Evolutionary conservation across 1,140 invertebrate species (phyloP).

Genomic region (Drosophila kanapiae): DNA sequence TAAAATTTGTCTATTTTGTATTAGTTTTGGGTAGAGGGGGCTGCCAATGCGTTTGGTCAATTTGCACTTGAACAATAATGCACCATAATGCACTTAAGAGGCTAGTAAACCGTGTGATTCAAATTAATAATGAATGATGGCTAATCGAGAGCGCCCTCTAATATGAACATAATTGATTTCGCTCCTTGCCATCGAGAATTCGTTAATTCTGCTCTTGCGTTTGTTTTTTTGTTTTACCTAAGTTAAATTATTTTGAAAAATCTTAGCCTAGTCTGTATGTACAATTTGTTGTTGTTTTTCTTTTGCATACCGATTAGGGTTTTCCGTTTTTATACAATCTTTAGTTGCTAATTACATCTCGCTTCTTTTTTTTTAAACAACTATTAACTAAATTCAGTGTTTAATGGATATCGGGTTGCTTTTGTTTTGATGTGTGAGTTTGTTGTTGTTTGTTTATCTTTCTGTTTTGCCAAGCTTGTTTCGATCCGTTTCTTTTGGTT

Average conservation of each 20-base stretch:
- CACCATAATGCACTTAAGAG: constrained; percentile 20
- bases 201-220: constrained; percentile 67
- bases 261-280: constrained; percentile 49
- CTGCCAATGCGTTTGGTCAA: constrained; percentile 25
- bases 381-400: constrained; percentile 71
- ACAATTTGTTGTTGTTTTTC: constrained; percentile 33
- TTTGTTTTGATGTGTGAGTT: constrained; percentile 24
- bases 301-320: constrained; percentile 15
- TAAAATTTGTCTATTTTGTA: constrained; percentile 70
- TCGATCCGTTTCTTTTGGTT: constrained; percentile 47
- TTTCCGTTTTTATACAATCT: constrained; percentile 30
- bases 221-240: constrained; percentile 59
- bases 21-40: constrained; percentile 9
- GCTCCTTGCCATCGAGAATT: constrained; percentile 49
- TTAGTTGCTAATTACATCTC: constrained; percentile 50
- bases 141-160: constrained; percentile 41
- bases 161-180: constrained; percentile 50
- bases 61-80: constrained; percentile 26
- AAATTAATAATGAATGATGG: constrained; percentile 8
- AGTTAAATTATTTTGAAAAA: constrained; percentile 53
- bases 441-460: constrained; percentile 13
- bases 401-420: constrained; percentile 43
- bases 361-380: constrained; percentile 59
- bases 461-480: constrained; percentile 28
- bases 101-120: constrained; percentile 25